These are phyloP conservation scores for Argopecten irradians DNA, from an alignment of 1,140 invertebrate genomes.

Conservation along the genomic window DNA sequence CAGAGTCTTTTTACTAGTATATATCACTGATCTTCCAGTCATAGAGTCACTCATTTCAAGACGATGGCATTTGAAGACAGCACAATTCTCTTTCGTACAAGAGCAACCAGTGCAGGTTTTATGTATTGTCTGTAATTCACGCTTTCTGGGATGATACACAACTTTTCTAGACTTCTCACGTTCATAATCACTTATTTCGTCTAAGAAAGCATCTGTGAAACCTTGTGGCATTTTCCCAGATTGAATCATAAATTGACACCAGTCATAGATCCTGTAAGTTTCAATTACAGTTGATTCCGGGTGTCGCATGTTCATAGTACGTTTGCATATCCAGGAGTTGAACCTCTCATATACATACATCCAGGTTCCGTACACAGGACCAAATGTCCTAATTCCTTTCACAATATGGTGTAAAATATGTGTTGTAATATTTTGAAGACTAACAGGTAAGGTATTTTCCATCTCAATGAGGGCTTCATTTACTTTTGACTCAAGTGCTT, in stretches of 20 bases:
- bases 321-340: not conserved
- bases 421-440: constrained; percentile 19
- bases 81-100: not conserved
- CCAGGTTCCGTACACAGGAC: constrained; percentile 18
- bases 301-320: not conserved
- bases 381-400: constrained; percentile 17
- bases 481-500: not conserved
- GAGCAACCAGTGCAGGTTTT: not conserved
- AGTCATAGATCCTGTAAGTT: not conserved
- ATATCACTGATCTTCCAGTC: not conserved
- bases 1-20: not conserved
- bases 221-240: not conserved
- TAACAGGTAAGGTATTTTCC: not conserved
- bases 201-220: not conserved
- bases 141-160: not conserved
- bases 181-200: not conserved
- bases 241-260: not conserved
- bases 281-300: not conserved
- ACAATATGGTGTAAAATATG: constrained; percentile 25
- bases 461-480: not conserved
- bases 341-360: not conserved
- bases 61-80: not conserved
- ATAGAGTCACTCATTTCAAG: not conserved
- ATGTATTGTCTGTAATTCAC: not conserved
- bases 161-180: not conserved